A percentile compares a stretch with the other conserved stretches of the same genome.
Evolutionary conservation across 1,140 invertebrate genomes (phyloP).

Genomic region (Heliconius nattereri): DNA sequence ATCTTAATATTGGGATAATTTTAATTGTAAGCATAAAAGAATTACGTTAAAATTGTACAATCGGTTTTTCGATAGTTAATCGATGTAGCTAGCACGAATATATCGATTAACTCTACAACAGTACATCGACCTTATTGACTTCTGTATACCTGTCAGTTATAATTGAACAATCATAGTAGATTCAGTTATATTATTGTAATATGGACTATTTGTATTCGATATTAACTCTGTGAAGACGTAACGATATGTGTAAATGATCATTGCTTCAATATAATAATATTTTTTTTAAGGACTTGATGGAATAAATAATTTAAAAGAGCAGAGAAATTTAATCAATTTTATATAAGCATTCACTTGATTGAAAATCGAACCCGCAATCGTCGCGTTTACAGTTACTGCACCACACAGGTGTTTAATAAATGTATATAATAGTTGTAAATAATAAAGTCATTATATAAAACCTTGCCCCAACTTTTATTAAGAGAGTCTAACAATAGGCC

Average conservation of each 20-base stretch:
- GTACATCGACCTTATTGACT: neutral
- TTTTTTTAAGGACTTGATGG: too few species aligned
- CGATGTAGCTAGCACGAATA: neutral
- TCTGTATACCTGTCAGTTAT: neutral
- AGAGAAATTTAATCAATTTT: neutral
- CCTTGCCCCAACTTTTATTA: neutral
- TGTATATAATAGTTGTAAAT: too few species aligned
- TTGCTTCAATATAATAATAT: too few species aligned
- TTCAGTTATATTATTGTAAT: neutral
- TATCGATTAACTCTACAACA: too few species aligned
- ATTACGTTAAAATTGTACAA: neutral
- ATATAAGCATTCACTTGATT: neutral
- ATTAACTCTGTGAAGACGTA: too few species aligned
- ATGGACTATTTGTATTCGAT: neutral
- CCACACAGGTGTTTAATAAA: neutral
- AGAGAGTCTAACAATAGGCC: slow-evolving; percentile 3
- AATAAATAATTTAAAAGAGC: too few species aligned
- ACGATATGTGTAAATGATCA: too few species aligned
- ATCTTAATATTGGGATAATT: too few species aligned
- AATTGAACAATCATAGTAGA: neutral
- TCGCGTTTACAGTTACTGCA: neutral
- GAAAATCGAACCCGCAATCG: neutral
- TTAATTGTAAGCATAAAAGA: too few species aligned
- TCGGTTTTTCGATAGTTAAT: neutral
- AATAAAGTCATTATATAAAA: neutral